These are phyloP conservation scores for Eptatretus atami DNA, from an alignment of 2,797 vertebrate species.

Conservation along the genomic window DNA sequence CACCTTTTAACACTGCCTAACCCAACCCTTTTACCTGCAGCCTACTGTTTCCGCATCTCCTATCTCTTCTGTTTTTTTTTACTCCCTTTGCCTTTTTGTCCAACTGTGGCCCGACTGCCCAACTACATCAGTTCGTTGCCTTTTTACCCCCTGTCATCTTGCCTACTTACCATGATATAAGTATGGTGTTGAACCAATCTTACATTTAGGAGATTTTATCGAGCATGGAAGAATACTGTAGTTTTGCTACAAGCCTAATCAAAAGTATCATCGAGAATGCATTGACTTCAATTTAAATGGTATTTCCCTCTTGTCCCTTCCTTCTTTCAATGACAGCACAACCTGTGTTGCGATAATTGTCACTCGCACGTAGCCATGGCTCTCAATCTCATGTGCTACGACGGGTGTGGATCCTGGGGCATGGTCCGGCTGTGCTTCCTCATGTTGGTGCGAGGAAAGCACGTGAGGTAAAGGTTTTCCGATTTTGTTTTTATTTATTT, in stretches of 20 bases:
- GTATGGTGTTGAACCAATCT: too few species aligned
- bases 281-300: neutral
- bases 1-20: too few species aligned
- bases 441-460: slow-evolving; percentile 42
- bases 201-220: too few species aligned
- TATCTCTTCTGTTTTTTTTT: too few species aligned
- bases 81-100: too few species aligned
- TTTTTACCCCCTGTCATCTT: too few species aligned
- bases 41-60: too few species aligned
- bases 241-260: neutral
- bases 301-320: slow-evolving; percentile 6
- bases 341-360: slow-evolving; percentile 86
- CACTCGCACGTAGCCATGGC: slow-evolving; percentile 92
- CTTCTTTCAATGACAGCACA: slow-evolving; percentile 27
- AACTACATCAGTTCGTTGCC: too few species aligned
- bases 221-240: too few species aligned
- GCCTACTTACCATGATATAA: too few species aligned
- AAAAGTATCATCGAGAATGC: neutral
- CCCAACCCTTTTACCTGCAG: too few species aligned
- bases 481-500: neutral
- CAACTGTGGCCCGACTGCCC: too few species aligned
- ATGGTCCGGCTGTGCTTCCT: slow-evolving; percentile 63
- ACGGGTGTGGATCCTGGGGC: slow-evolving; percentile 74
- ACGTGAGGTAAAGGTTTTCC: slow-evolving; percentile 35
- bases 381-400: slow-evolving; percentile 68